Evolutionary conservation across 2,113 vertebrate species (phyloP).

Genomic region (Crotophaga sulcirostris): DNA sequence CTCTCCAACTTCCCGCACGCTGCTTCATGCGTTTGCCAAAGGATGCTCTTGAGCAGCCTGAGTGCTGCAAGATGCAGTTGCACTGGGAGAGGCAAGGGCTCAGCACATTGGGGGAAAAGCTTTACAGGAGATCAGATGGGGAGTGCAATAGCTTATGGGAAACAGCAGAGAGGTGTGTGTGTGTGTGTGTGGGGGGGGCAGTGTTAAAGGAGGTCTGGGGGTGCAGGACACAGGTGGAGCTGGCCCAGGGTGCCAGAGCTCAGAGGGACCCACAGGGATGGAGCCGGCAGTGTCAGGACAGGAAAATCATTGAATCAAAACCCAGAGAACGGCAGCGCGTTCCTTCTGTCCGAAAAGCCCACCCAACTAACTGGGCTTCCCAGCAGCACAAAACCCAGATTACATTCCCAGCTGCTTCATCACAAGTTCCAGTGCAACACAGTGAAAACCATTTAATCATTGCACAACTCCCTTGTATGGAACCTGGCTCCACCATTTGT

Average conservation of each 20-base stretch:
- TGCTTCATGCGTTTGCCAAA: rapidly evolving
- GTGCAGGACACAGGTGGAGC: rapidly evolving
- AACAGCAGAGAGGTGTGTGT: rapidly evolving
- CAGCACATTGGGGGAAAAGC: neutral
- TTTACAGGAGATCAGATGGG: rapidly evolving
- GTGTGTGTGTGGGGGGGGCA: no score
- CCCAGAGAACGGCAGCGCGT: neutral
- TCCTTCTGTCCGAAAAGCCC: neutral
- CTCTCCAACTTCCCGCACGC: neutral
- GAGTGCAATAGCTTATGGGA: rapidly evolving
- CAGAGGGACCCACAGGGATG: neutral
- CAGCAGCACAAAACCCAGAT: neutral
- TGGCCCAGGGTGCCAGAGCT: neutral
- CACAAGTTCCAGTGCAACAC: neutral
- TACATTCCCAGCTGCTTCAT: neutral
- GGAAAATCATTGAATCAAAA: neutral
- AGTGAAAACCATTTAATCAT: neutral
- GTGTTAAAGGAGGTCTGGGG: neutral
- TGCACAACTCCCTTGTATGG: neutral
- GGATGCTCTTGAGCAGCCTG: neutral
- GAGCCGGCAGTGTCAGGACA: neutral
- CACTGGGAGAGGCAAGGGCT: neutral
- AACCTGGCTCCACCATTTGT: neutral
- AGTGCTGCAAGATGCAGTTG: rapidly evolving
- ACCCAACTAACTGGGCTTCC: neutral